Percentiles rank a stretch among this genome's conserved stretches.
phyloP scores from a whole-genome alignment of 1,140 invertebrate species.

The Ridgeia piscesae region DNA sequence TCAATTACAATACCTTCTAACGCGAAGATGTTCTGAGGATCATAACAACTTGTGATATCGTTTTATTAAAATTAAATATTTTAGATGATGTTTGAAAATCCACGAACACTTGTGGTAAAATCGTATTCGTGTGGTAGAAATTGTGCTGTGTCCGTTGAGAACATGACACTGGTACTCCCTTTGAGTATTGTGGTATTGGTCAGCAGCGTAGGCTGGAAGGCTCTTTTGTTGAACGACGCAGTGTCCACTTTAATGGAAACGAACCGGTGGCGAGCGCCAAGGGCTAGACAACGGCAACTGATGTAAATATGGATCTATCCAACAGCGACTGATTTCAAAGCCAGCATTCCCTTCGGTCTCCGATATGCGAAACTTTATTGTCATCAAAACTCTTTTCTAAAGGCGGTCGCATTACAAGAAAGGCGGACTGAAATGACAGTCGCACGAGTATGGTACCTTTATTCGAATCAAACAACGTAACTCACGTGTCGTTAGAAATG shows the following conservation, averaged over 20 bases:
- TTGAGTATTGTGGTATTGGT: no score
- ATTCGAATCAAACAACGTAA: not conserved
- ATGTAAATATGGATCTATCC: no score
- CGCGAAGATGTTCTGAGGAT: not conserved
- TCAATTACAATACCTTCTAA: not conserved
- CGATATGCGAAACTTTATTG: not conserved
- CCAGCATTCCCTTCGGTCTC: not conserved
- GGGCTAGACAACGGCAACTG: no score
- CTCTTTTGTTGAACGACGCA: no score
- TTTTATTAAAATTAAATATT: not conserved
- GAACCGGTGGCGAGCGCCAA: no score
- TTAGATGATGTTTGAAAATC: no score
- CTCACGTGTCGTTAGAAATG: not conserved
- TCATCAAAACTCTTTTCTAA: not conserved
- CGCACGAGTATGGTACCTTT: not conserved
- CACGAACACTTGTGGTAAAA: no score
- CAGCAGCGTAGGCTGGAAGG: no score
- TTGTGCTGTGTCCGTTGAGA: no score
- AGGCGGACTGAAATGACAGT: not conserved
- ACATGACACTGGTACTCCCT: no score
- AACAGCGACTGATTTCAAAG: not conserved
- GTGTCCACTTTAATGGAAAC: no score
- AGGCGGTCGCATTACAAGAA: not conserved
- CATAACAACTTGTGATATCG: not conserved
- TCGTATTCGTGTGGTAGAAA: no score